A percentile compares a stretch with the other conserved stretches of the same genome.
Evolutionary conservation across 2,888 invertebrate genomes (phyloP).

Genomic region (Monoplex corrugatus): DNA sequence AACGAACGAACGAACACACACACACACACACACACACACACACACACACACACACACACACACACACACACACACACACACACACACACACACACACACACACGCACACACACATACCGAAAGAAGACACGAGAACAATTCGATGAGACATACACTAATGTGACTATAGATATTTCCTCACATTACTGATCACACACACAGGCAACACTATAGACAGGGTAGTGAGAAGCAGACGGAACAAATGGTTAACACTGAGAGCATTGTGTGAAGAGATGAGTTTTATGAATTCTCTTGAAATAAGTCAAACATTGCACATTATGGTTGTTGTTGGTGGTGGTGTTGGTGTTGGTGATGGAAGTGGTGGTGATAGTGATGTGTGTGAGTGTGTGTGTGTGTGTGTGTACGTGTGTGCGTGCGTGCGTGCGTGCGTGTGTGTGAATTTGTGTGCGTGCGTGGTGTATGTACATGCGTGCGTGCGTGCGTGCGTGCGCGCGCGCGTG

Average conservation of each 20-base stretch:
- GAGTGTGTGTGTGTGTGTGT: neutral
- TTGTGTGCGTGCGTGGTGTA: neutral
- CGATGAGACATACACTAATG: no score
- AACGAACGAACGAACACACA: no score
- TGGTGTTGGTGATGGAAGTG: neutral
- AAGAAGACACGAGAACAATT: no score
- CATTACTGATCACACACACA: no score
- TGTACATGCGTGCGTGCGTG: neutral
- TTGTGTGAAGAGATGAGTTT: no score
- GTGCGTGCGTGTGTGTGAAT: neutral
- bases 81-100: neutral
- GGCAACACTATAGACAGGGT: no score
- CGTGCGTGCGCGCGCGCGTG: neutral
- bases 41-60: neutral
- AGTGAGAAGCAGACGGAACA: no score
- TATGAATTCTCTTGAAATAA: no score
- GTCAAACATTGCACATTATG: no score
- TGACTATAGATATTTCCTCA: no score
- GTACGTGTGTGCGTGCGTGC: neutral
- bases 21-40: no score
- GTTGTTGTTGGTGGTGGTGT: neutral
- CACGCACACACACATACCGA: neutral
- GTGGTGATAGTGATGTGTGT: neutral
- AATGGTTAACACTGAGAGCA: no score
- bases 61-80: neutral